These are phyloP conservation scores for Pollenia angustigena DNA, from an alignment of 2,888 invertebrate species.

Conservation along the genomic window DNA sequence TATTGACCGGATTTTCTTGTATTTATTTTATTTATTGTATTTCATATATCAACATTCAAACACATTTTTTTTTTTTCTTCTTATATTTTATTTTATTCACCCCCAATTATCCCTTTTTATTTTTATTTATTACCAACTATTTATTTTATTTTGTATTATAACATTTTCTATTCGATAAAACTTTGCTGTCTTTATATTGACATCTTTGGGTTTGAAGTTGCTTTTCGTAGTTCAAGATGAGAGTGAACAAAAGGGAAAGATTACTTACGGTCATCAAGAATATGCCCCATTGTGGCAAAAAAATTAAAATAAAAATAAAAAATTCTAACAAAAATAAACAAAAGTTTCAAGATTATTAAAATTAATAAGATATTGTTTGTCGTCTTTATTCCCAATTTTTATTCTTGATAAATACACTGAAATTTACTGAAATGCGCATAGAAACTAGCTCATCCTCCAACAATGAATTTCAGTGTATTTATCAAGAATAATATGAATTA, in stretches of 20 bases:
- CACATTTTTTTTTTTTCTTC: background rate
- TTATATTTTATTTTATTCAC: background rate
- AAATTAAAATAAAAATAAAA: background rate
- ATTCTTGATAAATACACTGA: no score
- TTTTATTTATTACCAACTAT: conserved; percentile 46
- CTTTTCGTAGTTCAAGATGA: background rate
- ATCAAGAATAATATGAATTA: no score
- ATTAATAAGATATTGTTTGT: no score
- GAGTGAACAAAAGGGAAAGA: background rate
- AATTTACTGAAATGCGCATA: no score
- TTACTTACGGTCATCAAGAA: background rate
- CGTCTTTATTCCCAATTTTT: no score
- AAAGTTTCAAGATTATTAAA: no score
- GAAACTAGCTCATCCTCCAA: no score
- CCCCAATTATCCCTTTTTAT: conserved; percentile 33
- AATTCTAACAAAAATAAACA: no score
- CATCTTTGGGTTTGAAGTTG: conserved; percentile 27
- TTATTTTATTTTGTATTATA: conserved; percentile 42
- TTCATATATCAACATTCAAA: background rate
- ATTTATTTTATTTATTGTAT: conserved; percentile 14
- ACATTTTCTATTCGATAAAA: conserved; percentile 58
- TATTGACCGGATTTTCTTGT: conserved; percentile 9
- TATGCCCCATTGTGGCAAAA: background rate
- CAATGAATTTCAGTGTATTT: no score
- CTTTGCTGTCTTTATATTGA: conserved; percentile 38